Percentiles rank a stretch among this genome's conserved stretches.
Conservation (phyloP, 30 jellyfish, hydroid and myxozoan genomes). For the Phacellophora camtschatica region DNA sequence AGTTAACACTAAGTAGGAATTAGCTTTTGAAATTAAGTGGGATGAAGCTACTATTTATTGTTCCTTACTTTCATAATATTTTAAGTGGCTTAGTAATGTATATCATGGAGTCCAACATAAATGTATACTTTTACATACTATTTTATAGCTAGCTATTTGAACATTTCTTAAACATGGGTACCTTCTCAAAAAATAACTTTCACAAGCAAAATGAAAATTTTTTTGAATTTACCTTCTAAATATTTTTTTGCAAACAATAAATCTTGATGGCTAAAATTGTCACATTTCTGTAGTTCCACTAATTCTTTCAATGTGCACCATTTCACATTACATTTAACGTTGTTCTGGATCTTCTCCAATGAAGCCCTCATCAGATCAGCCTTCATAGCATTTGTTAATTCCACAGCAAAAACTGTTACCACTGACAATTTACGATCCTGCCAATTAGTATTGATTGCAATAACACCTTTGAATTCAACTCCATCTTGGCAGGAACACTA, state of each 20-base stretch:
- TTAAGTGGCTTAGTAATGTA: too few species aligned
- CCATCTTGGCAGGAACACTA: slow-evolving; percentile 21
- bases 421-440: neutral
- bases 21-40: too few species aligned
- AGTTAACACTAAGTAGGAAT: too few species aligned
- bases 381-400: neutral
- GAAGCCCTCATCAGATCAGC: slow-evolving; percentile 24
- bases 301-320: slow-evolving; percentile 47
- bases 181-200: too few species aligned
- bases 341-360: neutral
- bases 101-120: too few species aligned
- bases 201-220: too few species aligned
- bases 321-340: neutral
- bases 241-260: slow-evolving; percentile 21
- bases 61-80: too few species aligned
- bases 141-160: too few species aligned
- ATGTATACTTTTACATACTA: too few species aligned
- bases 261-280: neutral
- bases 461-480: slow-evolving; percentile 17
- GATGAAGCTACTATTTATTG: too few species aligned
- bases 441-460: slow-evolving; percentile 45
- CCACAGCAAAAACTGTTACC: slow-evolving; percentile 1
- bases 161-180: too few species aligned
- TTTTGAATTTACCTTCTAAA: slow-evolving; percentile 43
- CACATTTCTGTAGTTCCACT: neutral